Evolutionary conservation across 2,888 invertebrate species (phyloP).

Genomic region (Aricia artaxerxes): DNA sequence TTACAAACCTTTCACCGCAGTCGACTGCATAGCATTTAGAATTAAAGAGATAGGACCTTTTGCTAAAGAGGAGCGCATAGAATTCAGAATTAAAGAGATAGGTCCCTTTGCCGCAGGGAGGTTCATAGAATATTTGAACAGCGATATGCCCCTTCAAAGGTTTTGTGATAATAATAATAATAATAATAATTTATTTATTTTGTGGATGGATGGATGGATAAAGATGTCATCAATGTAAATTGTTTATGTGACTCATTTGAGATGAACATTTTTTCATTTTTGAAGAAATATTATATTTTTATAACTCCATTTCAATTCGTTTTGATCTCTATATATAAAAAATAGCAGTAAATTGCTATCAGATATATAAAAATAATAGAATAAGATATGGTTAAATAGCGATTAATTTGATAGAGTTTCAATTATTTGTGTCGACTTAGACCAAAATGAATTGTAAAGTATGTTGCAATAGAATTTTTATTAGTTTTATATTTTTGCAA

Average conservation of each 20-base stretch:
- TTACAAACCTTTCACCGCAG: conserved; percentile 21
- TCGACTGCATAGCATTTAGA: conserved; percentile 21
- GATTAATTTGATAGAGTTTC: neutral
- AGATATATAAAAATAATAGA: too few species aligned
- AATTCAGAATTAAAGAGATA: neutral
- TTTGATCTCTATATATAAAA: too few species aligned
- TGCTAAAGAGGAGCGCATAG: neutral
- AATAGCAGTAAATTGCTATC: too few species aligned
- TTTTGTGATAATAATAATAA: neutral
- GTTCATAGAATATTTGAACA: conserved; percentile 5
- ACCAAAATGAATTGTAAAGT: neutral
- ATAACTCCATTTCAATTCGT: neutral
- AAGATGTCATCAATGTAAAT: neutral
- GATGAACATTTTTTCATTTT: neutral
- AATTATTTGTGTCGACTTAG: neutral
- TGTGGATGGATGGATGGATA: too few species aligned
- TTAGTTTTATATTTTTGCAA: neutral
- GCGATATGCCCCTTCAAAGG: neutral
- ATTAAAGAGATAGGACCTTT: conserved; percentile 10
- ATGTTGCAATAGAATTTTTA: neutral
- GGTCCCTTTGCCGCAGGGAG: neutral
- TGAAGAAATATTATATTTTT: neutral
- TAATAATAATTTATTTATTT: too few species aligned
- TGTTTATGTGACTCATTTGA: neutral
- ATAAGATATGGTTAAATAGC: neutral